Evolutionary conservation across 2,113 vertebrate species (phyloP).

Genomic region (Acinonyx jubatus): DNA sequence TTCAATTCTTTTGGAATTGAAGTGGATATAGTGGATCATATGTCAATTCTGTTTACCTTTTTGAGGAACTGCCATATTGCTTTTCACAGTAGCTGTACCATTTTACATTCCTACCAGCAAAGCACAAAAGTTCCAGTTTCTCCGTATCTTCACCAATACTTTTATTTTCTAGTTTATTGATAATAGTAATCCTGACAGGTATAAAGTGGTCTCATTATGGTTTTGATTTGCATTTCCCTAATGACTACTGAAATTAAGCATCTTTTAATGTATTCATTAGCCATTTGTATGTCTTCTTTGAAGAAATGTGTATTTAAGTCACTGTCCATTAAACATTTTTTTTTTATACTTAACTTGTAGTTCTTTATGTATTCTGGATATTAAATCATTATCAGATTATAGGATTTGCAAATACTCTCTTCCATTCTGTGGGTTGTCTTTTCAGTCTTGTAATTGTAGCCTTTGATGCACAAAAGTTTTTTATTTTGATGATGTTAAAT

Average conservation of each 20-base stretch:
- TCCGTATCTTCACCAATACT: not conserved
- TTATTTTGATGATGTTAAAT: not conserved
- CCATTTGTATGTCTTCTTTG: not conserved
- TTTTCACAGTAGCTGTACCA: not conserved
- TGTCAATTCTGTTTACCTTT: not conserved
- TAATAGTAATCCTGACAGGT: not conserved
- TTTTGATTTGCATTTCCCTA: not conserved
- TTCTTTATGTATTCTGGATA: not conserved
- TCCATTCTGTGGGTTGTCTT: not conserved
- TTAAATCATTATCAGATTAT: not conserved
- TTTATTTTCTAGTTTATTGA: not conserved
- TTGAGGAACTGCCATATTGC: not conserved
- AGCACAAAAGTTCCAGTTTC: not conserved
- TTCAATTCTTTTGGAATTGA: not conserved
- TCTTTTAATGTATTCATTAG: not conserved
- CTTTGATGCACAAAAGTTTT: not conserved
- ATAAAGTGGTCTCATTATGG: not conserved
- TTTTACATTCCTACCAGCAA: not conserved
- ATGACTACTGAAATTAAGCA: not conserved
- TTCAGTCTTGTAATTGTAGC: not conserved
- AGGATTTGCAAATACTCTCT: not conserved
- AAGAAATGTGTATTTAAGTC: not conserved
- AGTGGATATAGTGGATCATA: not conserved
- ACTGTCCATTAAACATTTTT: not conserved
- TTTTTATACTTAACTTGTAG: not conserved